phyloP scores from a whole-genome alignment of 1,140 invertebrate genomes.

The Stegodyphus dumicola region DNA sequence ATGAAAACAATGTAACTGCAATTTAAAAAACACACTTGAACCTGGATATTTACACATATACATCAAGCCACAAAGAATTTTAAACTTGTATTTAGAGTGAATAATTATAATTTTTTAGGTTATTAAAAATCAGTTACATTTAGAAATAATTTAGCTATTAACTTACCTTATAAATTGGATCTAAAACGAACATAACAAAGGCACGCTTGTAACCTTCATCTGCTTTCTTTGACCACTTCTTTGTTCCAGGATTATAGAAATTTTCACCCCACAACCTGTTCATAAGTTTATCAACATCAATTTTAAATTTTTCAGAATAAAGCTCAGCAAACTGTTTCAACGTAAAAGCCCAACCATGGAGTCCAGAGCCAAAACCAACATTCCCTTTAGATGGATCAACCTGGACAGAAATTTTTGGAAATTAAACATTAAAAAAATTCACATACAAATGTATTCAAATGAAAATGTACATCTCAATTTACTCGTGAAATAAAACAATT shows the following conservation, averaged over 20 bases:
- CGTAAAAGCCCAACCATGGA: conserved; percentile 99
- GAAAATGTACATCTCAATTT: neutral
- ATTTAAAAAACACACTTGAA: no score
- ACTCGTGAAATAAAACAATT: neutral
- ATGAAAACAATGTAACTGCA: no score
- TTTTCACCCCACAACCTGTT: conserved; percentile 93
- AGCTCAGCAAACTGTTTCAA: conserved; percentile 99
- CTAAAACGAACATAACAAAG: conserved; percentile 98
- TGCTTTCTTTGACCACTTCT: conserved; percentile 97
- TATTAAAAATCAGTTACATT: no score
- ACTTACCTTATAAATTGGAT: conserved; percentile 95
- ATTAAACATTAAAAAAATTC: neutral
- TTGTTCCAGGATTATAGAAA: conserved; percentile 97
- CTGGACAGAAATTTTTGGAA: conserved; percentile 4
- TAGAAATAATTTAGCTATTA: no score
- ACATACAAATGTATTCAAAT: neutral
- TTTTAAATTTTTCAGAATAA: conserved; percentile 98
- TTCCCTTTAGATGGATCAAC: conserved; percentile 79
- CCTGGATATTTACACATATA: no score
- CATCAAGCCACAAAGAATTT: no score
- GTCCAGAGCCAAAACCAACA: conserved; percentile 97
- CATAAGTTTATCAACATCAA: conserved; percentile 97
- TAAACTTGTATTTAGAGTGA: no score
- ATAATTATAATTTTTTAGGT: no score
- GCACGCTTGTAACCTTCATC: conserved; percentile 88